Evolutionary conservation across 2,888 invertebrate genomes (phyloP).

Genomic region (Peribatodes rhomboidaria): DNA sequence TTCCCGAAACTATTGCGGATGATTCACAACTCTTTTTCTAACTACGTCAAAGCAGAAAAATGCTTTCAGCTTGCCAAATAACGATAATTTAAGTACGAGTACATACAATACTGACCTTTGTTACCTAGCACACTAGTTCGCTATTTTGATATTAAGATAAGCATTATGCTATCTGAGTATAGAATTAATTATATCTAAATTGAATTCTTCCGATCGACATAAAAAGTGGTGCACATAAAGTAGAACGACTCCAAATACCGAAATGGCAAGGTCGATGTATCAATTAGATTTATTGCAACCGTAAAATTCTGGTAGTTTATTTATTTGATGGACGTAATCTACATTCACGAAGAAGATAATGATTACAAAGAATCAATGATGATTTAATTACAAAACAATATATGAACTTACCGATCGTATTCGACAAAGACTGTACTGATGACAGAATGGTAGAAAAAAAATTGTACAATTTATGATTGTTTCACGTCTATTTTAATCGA

Average conservation of each 20-base stretch:
- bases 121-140: not conserved
- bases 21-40: slow-evolving; percentile 5
- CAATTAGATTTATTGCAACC: slow-evolving; percentile 13
- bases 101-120: not conserved
- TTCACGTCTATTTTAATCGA: too few relatives aligned
- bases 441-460: too few relatives aligned
- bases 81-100: too few relatives aligned
- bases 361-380: too few relatives aligned
- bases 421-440: too few relatives aligned
- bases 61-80: slow-evolving; percentile 18
- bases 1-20: slow-evolving; percentile 5
- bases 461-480: too few relatives aligned
- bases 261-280: slow-evolving; percentile 28
- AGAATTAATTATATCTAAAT: not conserved
- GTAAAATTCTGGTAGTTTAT: not conserved
- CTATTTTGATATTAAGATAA: slow-evolving; percentile 1
- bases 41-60: slow-evolving; percentile 18
- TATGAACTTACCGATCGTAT: too few relatives aligned
- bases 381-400: too few relatives aligned
- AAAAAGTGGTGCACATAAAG: slow-evolving; percentile 8
- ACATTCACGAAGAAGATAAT: not conserved
- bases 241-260: slow-evolving; percentile 17
- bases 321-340: not conserved
- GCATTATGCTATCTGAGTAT: not conserved
- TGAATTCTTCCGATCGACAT: slow-evolving; percentile 4